Conservation (phyloP, 1,140 invertebrate genomes). For the Branchinecta lynchi region DNA sequence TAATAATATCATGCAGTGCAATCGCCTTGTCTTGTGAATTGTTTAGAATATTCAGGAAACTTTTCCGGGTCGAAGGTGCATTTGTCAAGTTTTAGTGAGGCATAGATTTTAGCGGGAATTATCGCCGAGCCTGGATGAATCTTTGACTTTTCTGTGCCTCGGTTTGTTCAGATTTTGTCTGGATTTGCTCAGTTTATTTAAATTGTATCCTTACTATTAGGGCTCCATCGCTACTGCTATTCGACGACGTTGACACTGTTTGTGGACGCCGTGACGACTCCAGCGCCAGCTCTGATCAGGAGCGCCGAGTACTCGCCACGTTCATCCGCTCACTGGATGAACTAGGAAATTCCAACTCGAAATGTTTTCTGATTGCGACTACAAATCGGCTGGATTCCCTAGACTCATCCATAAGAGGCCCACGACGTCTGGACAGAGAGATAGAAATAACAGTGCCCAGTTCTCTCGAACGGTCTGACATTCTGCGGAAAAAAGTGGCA, state of each 20-base stretch:
- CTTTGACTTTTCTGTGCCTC: too few relatives aligned
- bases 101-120: too few relatives aligned
- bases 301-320: conserved; percentile 50
- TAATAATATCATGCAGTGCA: too few relatives aligned
- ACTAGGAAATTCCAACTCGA: conserved; percentile 32
- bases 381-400: conserved; percentile 51
- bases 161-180: too few relatives aligned
- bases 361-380: conserved; percentile 53
- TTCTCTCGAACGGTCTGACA: conserved; percentile 44
- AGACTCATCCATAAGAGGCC: conserved; percentile 52
- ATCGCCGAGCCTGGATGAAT: too few relatives aligned
- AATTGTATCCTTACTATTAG: conserved; percentile 26
- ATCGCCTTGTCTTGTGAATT: too few relatives aligned
- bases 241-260: conserved; percentile 62
- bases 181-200: too few relatives aligned
- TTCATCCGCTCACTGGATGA: conserved; percentile 52
- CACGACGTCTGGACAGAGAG: conserved; percentile 63
- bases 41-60: too few relatives aligned
- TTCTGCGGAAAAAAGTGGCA: conserved; percentile 44
- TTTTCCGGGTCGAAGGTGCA: too few relatives aligned
- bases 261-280: conserved; percentile 44
- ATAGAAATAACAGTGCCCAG: conserved; percentile 68
- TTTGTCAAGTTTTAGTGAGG: too few relatives aligned
- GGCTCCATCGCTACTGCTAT: conserved; percentile 49
- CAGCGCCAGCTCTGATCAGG: conserved; percentile 42